phyloP scores from a whole-genome alignment of 2,797 vertebrate species.

The Harpagifer antarcticus region DNA sequence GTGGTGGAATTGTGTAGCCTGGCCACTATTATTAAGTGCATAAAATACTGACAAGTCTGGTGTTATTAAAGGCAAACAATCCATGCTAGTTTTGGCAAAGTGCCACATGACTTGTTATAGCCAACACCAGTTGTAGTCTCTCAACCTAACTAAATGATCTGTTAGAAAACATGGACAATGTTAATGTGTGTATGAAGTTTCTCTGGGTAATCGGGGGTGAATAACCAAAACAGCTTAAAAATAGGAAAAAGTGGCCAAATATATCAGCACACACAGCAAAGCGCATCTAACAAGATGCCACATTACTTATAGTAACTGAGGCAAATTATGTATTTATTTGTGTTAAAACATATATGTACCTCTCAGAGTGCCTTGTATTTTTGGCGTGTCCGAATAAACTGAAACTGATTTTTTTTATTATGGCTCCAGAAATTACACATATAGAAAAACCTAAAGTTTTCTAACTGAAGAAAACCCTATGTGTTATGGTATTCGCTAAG shows the following conservation, averaged over 20 bases:
- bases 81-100: conserved; percentile 64
- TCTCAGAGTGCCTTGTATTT: conserved; percentile 22
- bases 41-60: conserved; percentile 66
- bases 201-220: conserved; percentile 48
- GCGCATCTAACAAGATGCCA: conserved; percentile 29
- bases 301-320: conserved; percentile 18
- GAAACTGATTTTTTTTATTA: conserved; percentile 26
- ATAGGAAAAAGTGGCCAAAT: conserved; percentile 43
- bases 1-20: conserved; percentile 57
- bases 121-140: conserved; percentile 55
- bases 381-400: conserved; percentile 30
- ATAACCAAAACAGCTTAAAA: conserved; percentile 33
- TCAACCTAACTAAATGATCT: conserved; percentile 60
- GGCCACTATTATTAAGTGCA: conserved; percentile 67
- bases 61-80: conserved; percentile 75
- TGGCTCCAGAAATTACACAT: conserved; percentile 43
- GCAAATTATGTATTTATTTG: conserved; percentile 28
- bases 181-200: conserved; percentile 55
- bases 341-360: conserved; percentile 41
- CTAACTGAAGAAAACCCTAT: conserved; percentile 27
- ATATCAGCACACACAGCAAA: conserved; percentile 37
- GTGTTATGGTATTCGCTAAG: conserved; percentile 31
- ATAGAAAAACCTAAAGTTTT: conserved; percentile 19
- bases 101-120: conserved; percentile 66
- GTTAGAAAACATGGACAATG: conserved; percentile 56